Conservation (phyloP, 2,888 invertebrate species). For the Athetis lepigone region DNA sequence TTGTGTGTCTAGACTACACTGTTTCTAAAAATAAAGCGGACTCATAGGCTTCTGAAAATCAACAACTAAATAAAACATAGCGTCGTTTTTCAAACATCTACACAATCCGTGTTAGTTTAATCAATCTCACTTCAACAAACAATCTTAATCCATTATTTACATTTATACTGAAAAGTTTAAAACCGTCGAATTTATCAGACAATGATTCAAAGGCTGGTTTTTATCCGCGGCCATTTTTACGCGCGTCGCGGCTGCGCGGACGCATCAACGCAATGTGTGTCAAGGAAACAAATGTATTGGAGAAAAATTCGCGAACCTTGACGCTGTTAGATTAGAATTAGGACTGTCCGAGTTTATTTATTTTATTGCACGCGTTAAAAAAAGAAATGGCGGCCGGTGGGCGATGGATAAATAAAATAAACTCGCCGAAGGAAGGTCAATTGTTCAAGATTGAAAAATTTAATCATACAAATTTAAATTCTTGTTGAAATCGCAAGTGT, state of each 20-base stretch:
- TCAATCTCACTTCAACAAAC: slow-evolving; percentile 18
- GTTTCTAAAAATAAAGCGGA: slow-evolving; percentile 16
- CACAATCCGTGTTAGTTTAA: slow-evolving; percentile 3
- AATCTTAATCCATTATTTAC: slow-evolving; percentile 28
- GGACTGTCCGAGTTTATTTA: slow-evolving; percentile 83
- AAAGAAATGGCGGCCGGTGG: slow-evolving; percentile 60
- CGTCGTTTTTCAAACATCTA: slow-evolving; percentile 11
- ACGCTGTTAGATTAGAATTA: slow-evolving; percentile 83
- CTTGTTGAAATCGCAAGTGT: slow-evolving; percentile 29
- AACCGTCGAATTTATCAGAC: slow-evolving; percentile 48
- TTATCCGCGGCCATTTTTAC: slow-evolving; percentile 69
- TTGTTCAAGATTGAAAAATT: slow-evolving; percentile 32
- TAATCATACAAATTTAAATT: slow-evolving; percentile 18
- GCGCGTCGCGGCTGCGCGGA: slow-evolving; percentile 73
- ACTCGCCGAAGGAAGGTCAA: slow-evolving; percentile 48
- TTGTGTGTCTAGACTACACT: slow-evolving; percentile 40
- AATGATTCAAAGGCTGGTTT: slow-evolving; percentile 63
- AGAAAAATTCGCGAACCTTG: slow-evolving; percentile 88
- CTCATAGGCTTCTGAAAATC: slow-evolving; percentile 20
- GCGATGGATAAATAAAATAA: slow-evolving; percentile 40
- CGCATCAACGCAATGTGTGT: slow-evolving; percentile 81
- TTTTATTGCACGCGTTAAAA: slow-evolving; percentile 68
- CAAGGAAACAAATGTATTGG: slow-evolving; percentile 83
- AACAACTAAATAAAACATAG: slow-evolving; percentile 20
- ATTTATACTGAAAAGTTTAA: slow-evolving; percentile 41